These are phyloP conservation scores for Remorina albescens DNA, from an alignment of 2,797 vertebrate species.

Conservation along the genomic window DNA sequence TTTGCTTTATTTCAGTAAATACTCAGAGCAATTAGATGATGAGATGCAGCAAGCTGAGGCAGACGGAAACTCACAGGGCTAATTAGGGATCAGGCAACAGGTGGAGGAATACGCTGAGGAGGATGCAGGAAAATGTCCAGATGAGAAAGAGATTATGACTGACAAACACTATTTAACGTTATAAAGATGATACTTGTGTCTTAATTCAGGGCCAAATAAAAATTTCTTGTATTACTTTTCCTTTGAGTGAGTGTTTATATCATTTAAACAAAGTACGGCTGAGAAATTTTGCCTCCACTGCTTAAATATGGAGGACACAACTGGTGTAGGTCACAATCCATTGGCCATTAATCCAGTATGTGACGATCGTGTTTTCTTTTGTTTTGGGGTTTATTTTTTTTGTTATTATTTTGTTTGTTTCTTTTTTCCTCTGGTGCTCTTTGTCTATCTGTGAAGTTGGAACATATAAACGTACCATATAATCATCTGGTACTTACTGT, in stretches of 20 bases:
- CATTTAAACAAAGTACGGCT: not conserved
- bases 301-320: not conserved
- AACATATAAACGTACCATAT: not conserved
- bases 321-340: not conserved
- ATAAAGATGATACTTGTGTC: not conserved
- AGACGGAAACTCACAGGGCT: conserved; percentile 1
- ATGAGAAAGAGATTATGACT: not conserved
- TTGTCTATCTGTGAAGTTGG: not conserved
- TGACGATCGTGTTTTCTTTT: no score
- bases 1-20: conserved; percentile 4
- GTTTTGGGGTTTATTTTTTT: no score
- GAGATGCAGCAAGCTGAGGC: conserved; percentile 24
- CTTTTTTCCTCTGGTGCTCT: not conserved
- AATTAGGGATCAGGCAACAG: conserved; percentile 31
- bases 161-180: not conserved
- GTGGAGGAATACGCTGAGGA: not conserved
- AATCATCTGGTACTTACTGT: not conserved
- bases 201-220: not conserved
- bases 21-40: conserved; percentile 18
- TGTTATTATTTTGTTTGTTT: no score
- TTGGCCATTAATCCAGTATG: not conserved
- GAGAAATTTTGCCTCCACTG: not conserved
- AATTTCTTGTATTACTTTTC: no score
- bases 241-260: no score
- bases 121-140: not conserved